These are phyloP conservation scores for Dasysyrphus albostriatus DNA, from an alignment of 2,888 invertebrate species.

Conservation along the genomic window DNA sequence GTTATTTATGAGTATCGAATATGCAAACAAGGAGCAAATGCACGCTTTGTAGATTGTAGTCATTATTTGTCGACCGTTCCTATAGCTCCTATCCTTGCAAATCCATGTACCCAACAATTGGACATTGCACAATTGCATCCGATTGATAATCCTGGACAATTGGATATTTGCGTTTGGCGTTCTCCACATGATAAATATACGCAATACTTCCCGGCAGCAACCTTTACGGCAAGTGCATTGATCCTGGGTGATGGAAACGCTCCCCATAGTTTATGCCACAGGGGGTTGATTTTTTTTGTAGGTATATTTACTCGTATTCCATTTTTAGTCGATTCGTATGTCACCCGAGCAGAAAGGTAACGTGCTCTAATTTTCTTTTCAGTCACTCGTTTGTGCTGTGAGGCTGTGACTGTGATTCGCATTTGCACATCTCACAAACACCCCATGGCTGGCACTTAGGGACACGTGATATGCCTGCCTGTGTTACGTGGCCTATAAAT, in stretches of 20 bases:
- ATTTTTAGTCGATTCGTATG: slow-evolving; percentile 67
- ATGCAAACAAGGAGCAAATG: slow-evolving; percentile 68
- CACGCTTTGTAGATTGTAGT: slow-evolving; percentile 40
- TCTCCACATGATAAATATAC: slow-evolving; percentile 55
- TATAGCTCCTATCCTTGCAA: slow-evolving; percentile 32
- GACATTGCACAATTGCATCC: slow-evolving; percentile 57
- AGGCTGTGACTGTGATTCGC: slow-evolving; percentile 53
- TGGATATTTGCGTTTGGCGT: slow-evolving; percentile 54
- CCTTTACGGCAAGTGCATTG: slow-evolving; percentile 40
- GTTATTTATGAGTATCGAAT: slow-evolving; percentile 70
- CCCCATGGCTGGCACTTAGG: slow-evolving; percentile 72
- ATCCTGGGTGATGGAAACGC: slow-evolving; percentile 38
- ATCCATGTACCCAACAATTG: slow-evolving; percentile 59
- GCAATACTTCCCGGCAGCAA: slow-evolving; percentile 60
- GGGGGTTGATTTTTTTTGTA: slow-evolving; percentile 24
- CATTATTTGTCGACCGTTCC: slow-evolving; percentile 54
- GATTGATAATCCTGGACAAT: slow-evolving; percentile 63
- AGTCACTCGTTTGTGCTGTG: slow-evolving; percentile 68
- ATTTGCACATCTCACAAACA: slow-evolving; percentile 60
- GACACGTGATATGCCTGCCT: slow-evolving; percentile 70
- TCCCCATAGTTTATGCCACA: slow-evolving; percentile 35
- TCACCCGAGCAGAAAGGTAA: slow-evolving; percentile 68
- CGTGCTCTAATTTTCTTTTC: slow-evolving; percentile 74
- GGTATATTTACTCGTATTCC: slow-evolving; percentile 13
- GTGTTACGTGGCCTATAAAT: slow-evolving; percentile 74